phyloP scores from a whole-genome alignment of 2,888 invertebrate species.

The Pegoplata infirma region DNA sequence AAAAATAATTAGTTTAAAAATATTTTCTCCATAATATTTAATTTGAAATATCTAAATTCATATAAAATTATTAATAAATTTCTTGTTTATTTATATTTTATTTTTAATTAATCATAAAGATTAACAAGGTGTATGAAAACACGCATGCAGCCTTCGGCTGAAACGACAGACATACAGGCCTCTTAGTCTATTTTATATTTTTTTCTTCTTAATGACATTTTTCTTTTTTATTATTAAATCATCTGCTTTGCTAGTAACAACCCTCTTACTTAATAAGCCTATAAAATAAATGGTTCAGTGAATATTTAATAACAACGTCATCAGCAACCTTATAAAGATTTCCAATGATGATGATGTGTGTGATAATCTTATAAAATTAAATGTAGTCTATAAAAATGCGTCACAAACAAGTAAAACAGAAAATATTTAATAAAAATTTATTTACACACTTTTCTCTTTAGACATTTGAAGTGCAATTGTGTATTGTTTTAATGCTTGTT shows the following conservation, averaged over 20 bases:
- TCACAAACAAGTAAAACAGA: not conserved
- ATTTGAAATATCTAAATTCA: too few relatives aligned
- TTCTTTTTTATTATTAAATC: constrained; percentile 4
- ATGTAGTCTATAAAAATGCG: not conserved
- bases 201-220: not conserved
- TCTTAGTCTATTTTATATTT: not conserved
- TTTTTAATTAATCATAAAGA: constrained; percentile 17
- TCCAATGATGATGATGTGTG: not conserved
- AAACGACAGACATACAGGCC: constrained; percentile 5
- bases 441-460: not conserved
- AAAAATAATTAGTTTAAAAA: not conserved
- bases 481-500: not conserved
- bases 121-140: constrained; percentile 24
- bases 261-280: not conserved
- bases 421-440: not conserved
- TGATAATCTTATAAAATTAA: not conserved
- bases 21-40: too few relatives aligned
- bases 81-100: not conserved
- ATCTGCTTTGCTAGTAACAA: not conserved
- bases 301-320: not conserved
- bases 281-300: not conserved
- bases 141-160: constrained; percentile 24
- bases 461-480: constrained; percentile 9
- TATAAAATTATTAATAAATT: too few relatives aligned
- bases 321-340: not conserved